Base-by-base conservation (phyloP, 2,797 vertebrate genomes). In the Otolemur crassicaudatus region DNA sequence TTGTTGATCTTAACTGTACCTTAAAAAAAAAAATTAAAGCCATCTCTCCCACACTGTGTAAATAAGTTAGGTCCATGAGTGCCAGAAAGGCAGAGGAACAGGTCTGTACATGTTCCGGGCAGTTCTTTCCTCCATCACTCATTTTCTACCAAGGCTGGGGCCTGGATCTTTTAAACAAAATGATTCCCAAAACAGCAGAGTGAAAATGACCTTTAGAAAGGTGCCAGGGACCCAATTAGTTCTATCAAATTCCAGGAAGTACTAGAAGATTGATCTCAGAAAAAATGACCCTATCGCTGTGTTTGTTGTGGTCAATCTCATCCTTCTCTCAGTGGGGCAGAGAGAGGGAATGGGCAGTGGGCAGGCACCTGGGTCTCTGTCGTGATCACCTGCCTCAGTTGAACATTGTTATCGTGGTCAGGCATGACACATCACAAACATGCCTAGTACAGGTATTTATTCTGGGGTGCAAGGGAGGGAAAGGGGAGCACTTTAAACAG, bases 221-320 rank as follows among this genome's bases (percentile, higher is more conserved):
- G 29, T 95, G 37, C 37, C 77, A 70, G 65, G 56, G 29, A 58
- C 49, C 61, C 80, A 60, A 94, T 91, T 94, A 76, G 87, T 67
- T 92, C 40, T 72, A 60, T 37, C 31, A 90, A 79, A 37, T 84
- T 37, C 61, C 40, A 43, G 25, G 29, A 61, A 69, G n/a, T 61
- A 7, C 79, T 31, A 46, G 2, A 72, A 94, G 43, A n/a, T 14
- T 37, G 31, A 93, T 87, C 43, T 34, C 2, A 25, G 27, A 75
- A 76, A 91, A 80, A 43, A 37, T 27, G 49, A 31, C 5, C 53
- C 12, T 58, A 4, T 25, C 61, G 37, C 31, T 31, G 4, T 25
- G 19, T 80, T 90, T 67, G 29, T 29, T 75, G 60, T 7, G 43
- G 27, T 25, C 19, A 0, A 19, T 70, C 22, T 80, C 19, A 58